These are phyloP conservation scores for Microcebus murinus DNA, from an alignment of 2,113 vertebrate genomes.

Conservation along the genomic window DNA sequence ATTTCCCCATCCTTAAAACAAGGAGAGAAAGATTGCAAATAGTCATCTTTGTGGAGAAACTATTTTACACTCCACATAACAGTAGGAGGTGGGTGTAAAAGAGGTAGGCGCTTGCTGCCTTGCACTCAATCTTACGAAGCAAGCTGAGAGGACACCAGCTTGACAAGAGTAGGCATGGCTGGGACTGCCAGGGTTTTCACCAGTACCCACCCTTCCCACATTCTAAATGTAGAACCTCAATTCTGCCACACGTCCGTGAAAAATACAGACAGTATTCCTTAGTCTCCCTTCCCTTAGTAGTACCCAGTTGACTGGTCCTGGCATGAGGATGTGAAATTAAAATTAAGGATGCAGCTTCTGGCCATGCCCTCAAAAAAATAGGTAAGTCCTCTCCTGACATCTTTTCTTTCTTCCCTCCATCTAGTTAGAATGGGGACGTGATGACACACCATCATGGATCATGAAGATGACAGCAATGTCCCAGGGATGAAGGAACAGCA, in stretches of 20 bases:
- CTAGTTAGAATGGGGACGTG: not conserved
- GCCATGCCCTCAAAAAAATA: not conserved
- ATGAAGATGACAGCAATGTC: not conserved
- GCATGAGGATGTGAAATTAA: not conserved
- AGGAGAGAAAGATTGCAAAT: not conserved
- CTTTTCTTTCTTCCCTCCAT: not conserved
- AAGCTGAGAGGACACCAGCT: not conserved
- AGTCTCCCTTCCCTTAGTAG: not conserved
- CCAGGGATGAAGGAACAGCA: not conserved
- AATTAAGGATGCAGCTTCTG: not conserved
- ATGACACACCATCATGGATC: rapidly evolving
- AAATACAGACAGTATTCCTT: not conserved
- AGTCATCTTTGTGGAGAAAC: not conserved
- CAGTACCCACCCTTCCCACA: not conserved
- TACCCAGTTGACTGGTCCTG: not conserved
- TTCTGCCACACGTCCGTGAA: not conserved
- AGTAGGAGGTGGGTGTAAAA: not conserved
- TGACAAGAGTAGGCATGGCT: not conserved
- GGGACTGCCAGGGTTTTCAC: not conserved
- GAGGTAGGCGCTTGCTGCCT: not conserved
- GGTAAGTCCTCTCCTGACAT: not conserved
- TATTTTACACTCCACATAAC: not conserved
- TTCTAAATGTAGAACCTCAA: not conserved
- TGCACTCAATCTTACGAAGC: not conserved
- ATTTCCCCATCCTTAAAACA: not conserved